Conservation (phyloP, 1,140 invertebrate genomes). For the Vollenhovia emeryi region DNA sequence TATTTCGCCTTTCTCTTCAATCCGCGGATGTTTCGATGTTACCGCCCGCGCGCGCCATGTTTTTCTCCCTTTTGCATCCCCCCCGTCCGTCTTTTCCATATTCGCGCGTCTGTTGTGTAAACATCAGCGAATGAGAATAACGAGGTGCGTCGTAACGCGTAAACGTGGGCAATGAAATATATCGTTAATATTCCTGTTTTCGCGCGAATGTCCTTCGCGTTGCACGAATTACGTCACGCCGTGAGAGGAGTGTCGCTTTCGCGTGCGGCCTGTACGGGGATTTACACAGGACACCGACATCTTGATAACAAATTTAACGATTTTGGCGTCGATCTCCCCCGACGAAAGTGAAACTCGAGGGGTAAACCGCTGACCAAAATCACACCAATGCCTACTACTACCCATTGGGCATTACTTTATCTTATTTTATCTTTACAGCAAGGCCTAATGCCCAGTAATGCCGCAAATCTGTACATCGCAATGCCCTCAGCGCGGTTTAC, state of each 20-base stretch:
- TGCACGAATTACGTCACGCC: background rate
- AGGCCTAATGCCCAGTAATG: too few species aligned
- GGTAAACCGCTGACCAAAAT: too few species aligned
- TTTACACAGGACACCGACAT: background rate
- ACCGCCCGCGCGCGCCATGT: background rate
- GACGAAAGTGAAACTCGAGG: background rate
- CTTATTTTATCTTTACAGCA: too few species aligned
- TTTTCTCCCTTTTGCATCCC: background rate
- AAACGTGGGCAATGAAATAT: background rate
- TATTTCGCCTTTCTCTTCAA: background rate
- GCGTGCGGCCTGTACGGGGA: background rate
- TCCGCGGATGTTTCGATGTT: slow-evolving; percentile 2
- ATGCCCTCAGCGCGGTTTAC: too few species aligned
- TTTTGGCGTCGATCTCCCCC: background rate
- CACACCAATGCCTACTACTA: too few species aligned
- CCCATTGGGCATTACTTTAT: too few species aligned
- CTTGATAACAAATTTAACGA: background rate
- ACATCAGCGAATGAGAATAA: background rate
- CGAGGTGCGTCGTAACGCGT: background rate
- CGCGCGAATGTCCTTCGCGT: background rate
- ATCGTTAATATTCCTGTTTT: background rate
- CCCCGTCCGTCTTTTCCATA: background rate
- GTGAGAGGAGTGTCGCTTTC: background rate
- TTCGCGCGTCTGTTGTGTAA: slow-evolving; percentile 5
- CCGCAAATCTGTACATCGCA: too few species aligned